A percentile compares a stretch with the other conserved stretches of the same genome.
Evolutionary conservation across 2,797 vertebrate genomes (phyloP).

Genomic region (Bradypus variegatus): DNA sequence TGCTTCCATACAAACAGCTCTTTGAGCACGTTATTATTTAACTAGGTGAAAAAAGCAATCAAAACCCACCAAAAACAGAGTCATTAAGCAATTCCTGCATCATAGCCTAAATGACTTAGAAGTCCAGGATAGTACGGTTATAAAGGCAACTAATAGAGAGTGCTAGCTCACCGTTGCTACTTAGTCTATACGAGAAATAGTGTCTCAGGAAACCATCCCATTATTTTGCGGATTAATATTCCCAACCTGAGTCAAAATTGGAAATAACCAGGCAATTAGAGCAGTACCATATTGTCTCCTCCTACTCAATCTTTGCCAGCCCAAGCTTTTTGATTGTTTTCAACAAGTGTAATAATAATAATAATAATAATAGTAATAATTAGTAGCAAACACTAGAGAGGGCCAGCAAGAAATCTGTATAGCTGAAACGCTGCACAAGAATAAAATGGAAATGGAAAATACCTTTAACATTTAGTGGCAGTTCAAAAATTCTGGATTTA

Average conservation of each 20-base stretch:
- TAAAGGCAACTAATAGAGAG: constrained; percentile 12
- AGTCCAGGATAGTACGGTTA: not conserved
- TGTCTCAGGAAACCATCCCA: not conserved
- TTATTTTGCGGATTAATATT: constrained; percentile 24
- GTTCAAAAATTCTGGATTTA: constrained; percentile 30
- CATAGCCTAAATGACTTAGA: not conserved
- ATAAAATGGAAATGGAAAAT: constrained; percentile 20
- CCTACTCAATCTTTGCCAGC: constrained; percentile 7
- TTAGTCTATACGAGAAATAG: not conserved
- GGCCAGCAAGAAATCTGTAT: not conserved
- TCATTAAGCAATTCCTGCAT: constrained; percentile 23
- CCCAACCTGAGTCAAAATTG: not conserved
- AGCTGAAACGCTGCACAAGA: not conserved
- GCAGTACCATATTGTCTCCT: not conserved
- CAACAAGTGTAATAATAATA: not conserved
- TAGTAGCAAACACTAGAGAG: constrained; percentile 1
- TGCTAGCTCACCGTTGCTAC: not conserved
- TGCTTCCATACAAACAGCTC: constrained; percentile 24
- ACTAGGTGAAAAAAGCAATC: constrained; percentile 28
- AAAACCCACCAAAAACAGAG: constrained; percentile 9
- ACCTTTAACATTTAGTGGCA: not conserved
- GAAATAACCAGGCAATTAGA: not conserved
- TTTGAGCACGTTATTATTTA: not conserved
- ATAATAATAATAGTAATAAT: not conserved
- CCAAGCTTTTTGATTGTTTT: constrained; percentile 31